phyloP scores from a whole-genome alignment of 2,888 invertebrate genomes.

The Buathra laborator region DNA sequence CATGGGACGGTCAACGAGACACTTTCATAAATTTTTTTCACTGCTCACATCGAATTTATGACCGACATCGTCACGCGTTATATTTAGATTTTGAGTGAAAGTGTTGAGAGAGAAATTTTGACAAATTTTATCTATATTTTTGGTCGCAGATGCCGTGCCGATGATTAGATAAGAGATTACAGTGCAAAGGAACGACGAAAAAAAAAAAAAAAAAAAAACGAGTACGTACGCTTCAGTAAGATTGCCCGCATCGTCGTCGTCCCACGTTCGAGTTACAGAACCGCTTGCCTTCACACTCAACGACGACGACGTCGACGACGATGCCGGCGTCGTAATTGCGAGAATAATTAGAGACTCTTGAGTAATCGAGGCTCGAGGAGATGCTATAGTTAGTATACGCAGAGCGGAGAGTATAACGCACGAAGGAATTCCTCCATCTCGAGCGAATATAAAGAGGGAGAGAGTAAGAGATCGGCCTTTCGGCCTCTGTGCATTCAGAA shows the following conservation, averaged over 20 bases:
- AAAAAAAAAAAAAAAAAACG: slow-evolving; percentile 15
- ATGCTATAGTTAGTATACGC: slow-evolving; percentile 12
- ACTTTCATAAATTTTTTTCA: not conserved
- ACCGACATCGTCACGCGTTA: not conserved
- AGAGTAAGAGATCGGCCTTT: slow-evolving; percentile 7
- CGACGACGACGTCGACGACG: slow-evolving; percentile 7
- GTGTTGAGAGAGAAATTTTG: not conserved
- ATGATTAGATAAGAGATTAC: not conserved
- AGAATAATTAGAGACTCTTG: slow-evolving; percentile 49
- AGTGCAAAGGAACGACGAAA: not conserved
- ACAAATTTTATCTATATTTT: not conserved
- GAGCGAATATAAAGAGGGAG: not conserved
- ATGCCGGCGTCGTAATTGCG: slow-evolving; percentile 43
- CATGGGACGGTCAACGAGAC: slow-evolving; percentile 21
- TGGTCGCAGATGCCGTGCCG: not conserved
- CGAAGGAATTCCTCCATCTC: slow-evolving; percentile 4
- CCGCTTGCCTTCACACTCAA: slow-evolving; percentile 21
- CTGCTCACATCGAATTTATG: not conserved
- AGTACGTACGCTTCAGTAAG: slow-evolving; percentile 46
- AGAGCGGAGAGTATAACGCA: slow-evolving; percentile 16
- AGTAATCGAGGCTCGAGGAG: slow-evolving; percentile 37
- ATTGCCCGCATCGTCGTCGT: slow-evolving; percentile 58
- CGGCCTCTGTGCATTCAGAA: not conserved
- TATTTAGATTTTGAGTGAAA: not conserved
- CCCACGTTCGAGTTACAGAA: slow-evolving; percentile 68